These are phyloP conservation scores for Scaptodrosophila lebanonensis DNA, from an alignment of 1,140 invertebrate species.

Conservation along the genomic window DNA sequence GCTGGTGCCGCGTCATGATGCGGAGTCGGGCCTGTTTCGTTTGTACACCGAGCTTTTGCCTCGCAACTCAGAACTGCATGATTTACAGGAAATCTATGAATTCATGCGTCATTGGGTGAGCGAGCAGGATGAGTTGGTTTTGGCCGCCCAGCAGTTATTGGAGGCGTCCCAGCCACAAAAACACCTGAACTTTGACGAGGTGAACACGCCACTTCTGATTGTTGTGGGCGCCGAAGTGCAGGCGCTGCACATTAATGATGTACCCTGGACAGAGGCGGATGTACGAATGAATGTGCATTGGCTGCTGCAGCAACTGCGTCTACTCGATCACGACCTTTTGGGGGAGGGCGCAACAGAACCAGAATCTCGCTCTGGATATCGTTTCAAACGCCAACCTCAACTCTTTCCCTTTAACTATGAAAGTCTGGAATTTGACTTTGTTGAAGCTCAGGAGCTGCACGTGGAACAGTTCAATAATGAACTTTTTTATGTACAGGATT, in stretches of 20 bases:
- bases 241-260: conserved; percentile 47
- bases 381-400: conserved; percentile 35
- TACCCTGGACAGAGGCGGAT: conserved; percentile 48
- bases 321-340: conserved; percentile 21
- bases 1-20: conserved; percentile 64
- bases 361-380: too few species aligned
- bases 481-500: conserved; percentile 55
- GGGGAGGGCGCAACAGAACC: not conserved
- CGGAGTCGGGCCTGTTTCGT: conserved; percentile 56
- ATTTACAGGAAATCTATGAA: conserved; percentile 63
- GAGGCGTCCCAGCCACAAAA: not conserved
- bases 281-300: conserved; percentile 25
- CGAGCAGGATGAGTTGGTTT: conserved; percentile 45
- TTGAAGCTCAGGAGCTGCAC: conserved; percentile 31
- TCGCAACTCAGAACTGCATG: conserved; percentile 61
- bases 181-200: conserved; percentile 4
- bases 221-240: conserved; percentile 31
- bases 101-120: conserved; percentile 62
- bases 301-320: conserved; percentile 43
- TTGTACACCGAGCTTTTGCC: conserved; percentile 54
- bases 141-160: conserved; percentile 17
- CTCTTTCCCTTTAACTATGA: conserved; percentile 42
- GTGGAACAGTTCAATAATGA: conserved; percentile 50
- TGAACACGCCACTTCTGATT: conserved; percentile 41
- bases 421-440: conserved; percentile 45